Evolutionary conservation across 53 echinoderm and acorn worm genomes (phyloP).

Genomic region (Echinometra lucunter): DNA sequence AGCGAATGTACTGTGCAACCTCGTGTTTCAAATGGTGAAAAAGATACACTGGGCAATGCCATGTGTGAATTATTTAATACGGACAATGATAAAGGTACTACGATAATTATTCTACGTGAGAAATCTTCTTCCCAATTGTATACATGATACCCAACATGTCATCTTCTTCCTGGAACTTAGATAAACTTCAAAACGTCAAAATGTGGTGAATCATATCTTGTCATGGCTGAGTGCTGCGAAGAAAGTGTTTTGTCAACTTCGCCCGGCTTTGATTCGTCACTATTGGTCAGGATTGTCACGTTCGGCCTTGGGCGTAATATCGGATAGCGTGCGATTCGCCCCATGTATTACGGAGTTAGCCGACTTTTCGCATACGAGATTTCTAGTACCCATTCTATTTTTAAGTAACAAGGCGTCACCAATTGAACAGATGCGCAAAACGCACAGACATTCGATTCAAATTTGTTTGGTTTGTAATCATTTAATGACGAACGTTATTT

Average conservation of each 20-base stretch:
- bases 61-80: not conserved
- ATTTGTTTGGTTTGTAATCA: not conserved
- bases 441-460: not conserved
- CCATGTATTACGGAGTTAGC: constrained; percentile 48
- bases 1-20: no score
- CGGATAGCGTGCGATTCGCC: constrained; percentile 44
- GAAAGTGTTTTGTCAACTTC: constrained; percentile 2
- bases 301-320: constrained; percentile 22
- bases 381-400: not conserved
- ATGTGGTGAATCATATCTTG: not conserved
- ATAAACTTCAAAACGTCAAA: not conserved
- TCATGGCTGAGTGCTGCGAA: not conserved
- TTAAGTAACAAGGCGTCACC: not conserved
- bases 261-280: constrained; percentile 8
- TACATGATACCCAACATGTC: not conserved
- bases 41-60: not conserved
- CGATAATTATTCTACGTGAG: not conserved
- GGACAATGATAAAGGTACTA: not conserved
- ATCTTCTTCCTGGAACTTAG: not conserved
- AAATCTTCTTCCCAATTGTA: not conserved
- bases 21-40: no score
- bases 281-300: constrained; percentile 44
- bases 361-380: constrained; percentile 25
- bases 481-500: not conserved
- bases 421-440: not conserved